Percentiles rank a stretch among this genome's conserved stretches.
These are phyloP conservation scores for Villa cingulata DNA, from an alignment of 2,888 invertebrate species.

Conservation along the genomic window DNA sequence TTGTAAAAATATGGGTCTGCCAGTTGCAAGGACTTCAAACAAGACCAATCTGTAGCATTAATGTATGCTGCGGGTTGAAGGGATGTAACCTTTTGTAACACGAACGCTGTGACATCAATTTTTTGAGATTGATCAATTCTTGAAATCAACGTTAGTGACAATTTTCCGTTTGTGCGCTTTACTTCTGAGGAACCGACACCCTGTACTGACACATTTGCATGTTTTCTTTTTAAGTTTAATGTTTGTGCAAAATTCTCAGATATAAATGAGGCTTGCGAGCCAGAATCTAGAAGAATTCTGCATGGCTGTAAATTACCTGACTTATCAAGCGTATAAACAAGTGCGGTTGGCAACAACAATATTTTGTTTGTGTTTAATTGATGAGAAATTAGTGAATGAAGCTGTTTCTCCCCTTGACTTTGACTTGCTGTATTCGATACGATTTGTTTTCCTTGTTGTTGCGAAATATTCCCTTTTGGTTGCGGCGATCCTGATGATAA, in stretches of 20 bases:
- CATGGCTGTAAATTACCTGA: neutral
- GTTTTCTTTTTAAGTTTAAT: neutral
- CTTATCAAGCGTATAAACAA: neutral
- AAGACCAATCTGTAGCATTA: neutral
- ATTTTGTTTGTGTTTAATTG: neutral
- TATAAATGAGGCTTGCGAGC: neutral
- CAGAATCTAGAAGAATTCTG: neutral
- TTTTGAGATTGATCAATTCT: neutral
- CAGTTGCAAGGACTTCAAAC: neutral
- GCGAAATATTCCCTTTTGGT: too few relatives aligned
- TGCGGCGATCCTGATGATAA: too few relatives aligned
- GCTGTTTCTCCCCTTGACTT: neutral
- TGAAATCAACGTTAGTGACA: neutral
- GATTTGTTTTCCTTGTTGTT: too few relatives aligned
- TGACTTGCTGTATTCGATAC: too few relatives aligned
- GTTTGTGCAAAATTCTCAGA: neutral
- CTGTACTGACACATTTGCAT: neutral
- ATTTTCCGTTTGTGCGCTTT: neutral
- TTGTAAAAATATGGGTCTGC: neutral
- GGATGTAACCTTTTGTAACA: neutral
- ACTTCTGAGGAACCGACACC: neutral
- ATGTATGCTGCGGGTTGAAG: neutral
- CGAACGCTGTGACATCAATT: neutral
- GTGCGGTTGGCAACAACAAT: neutral
- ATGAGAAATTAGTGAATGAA: neutral